Conservation (phyloP, 2,888 invertebrate species). For the Caenorhabditis wallacei region DNA sequence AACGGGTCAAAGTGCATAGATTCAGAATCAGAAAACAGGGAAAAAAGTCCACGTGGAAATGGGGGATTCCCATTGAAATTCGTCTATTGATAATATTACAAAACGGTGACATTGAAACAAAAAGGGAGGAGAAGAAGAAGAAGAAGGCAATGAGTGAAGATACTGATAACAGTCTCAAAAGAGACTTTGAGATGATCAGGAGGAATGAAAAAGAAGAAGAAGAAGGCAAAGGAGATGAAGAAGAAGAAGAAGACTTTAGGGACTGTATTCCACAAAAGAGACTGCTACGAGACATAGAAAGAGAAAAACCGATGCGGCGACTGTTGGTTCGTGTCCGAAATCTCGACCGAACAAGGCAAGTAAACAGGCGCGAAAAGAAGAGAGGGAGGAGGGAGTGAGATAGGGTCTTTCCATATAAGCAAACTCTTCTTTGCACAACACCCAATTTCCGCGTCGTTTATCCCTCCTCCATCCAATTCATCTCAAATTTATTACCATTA, state of each 20-base stretch:
- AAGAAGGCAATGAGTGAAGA: conserved; percentile 7
- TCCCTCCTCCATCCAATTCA: conserved; percentile 23
- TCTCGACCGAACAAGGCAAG: conserved; percentile 64
- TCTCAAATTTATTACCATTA: conserved; percentile 49
- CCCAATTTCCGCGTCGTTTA: conserved; percentile 55
- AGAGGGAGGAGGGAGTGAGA: conserved; percentile 6
- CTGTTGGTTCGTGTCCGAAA: conserved; percentile 54
- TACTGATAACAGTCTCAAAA: conserved; percentile 48
- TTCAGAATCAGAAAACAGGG: not conserved
- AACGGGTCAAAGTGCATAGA: conserved; percentile 9
- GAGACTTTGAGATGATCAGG: conserved; percentile 37
- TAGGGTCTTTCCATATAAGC: not conserved
- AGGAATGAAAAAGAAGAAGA: conserved; percentile 16
- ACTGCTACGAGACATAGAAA: conserved; percentile 5
- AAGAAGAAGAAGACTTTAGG: conserved; percentile 3
- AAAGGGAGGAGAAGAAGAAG: conserved; percentile 38
- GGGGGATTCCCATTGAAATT: conserved; percentile 28
- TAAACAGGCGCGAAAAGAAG: conserved; percentile 49
- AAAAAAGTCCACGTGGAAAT: conserved; percentile 33
- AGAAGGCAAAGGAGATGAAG: not conserved
- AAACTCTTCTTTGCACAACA: conserved; percentile 40
- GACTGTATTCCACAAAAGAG: conserved; percentile 43
- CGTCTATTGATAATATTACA: conserved; percentile 50
- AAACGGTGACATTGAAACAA: conserved; percentile 56
- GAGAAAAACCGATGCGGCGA: conserved; percentile 3